A percentile compares a stretch with the other conserved stretches of the same genome.
Evolutionary conservation across 2,888 invertebrate genomes (phyloP).

Genomic region (Rhagonycha fulva): DNA sequence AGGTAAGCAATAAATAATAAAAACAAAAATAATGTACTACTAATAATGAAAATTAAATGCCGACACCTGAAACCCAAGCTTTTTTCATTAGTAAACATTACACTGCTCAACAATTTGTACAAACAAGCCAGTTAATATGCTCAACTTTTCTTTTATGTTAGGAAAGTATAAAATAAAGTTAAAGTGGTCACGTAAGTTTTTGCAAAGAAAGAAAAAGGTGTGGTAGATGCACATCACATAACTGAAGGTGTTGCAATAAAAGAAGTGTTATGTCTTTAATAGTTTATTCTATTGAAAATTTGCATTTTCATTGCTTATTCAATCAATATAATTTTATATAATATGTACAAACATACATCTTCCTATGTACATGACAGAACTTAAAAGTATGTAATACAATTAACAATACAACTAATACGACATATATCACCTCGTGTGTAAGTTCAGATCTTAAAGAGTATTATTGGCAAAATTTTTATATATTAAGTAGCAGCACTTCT

Average conservation of each 20-base stretch:
- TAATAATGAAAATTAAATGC: not conserved
- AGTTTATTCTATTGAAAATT: constrained; percentile 57
- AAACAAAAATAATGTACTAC: not conserved
- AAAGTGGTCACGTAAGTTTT: not conserved
- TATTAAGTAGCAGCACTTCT: constrained; percentile 28
- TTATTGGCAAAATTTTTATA: constrained; percentile 27
- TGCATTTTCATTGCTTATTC: constrained; percentile 52
- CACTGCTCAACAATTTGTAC: not conserved
- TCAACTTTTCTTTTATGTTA: not conserved
- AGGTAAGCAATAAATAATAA: constrained; percentile 16
- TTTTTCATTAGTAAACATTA: not conserved
- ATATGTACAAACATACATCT: constrained; percentile 59
- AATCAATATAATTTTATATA: constrained; percentile 53
- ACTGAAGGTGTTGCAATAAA: constrained; percentile 32
- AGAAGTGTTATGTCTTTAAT: constrained; percentile 32
- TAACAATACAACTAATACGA: constrained; percentile 41
- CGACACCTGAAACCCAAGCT: not conserved
- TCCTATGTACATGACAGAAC: constrained; percentile 54
- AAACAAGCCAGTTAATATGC: not conserved
- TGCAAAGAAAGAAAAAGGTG: not conserved
- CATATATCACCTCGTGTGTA: constrained; percentile 30
- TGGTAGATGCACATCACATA: not conserved
- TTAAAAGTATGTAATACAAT: constrained; percentile 45
- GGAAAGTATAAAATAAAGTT: constrained; percentile 3
- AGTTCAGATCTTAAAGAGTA: constrained; percentile 31